phyloP scores from a whole-genome alignment of 2,888 invertebrate genomes.

The Noctua janthina region DNA sequence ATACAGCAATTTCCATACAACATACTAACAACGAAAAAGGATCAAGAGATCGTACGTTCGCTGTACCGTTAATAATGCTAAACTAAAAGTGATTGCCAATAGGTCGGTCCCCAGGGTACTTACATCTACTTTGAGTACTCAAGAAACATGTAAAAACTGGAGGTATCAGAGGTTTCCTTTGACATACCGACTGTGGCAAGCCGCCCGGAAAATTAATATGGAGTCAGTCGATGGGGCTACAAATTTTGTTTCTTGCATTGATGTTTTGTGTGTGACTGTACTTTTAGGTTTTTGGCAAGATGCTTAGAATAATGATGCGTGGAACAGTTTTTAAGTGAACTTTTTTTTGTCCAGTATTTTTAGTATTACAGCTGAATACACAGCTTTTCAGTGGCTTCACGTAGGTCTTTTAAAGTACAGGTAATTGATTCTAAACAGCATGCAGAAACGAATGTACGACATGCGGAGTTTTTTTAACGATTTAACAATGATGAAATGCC shows the following conservation, averaged over 20 bases:
- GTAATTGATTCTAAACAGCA: neutral
- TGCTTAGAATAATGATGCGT: neutral
- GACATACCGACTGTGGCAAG: constrained; percentile 45
- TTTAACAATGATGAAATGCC: neutral
- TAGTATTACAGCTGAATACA: neutral
- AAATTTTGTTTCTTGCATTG: constrained; percentile 46
- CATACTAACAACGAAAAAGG: constrained; percentile 30
- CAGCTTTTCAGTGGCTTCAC: neutral
- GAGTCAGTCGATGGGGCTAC: constrained; percentile 41
- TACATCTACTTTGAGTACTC: constrained; percentile 46
- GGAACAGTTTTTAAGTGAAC: neutral
- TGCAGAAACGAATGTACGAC: neutral
- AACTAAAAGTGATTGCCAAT: constrained; percentile 65
- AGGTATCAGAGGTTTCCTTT: constrained; percentile 57
- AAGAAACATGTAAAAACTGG: constrained; percentile 49
- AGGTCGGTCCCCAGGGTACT: constrained; percentile 51
- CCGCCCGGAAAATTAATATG: constrained; percentile 62
- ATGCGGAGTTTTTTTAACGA: neutral
- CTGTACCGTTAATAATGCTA: constrained; percentile 63
- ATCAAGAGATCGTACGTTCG: constrained; percentile 46
- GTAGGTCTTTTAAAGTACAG: neutral
- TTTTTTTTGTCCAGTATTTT: neutral
- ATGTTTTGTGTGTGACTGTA: constrained; percentile 38
- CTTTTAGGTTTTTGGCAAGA: constrained; percentile 10
- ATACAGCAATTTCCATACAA: constrained; percentile 16